Evolutionary conservation across 1,140 invertebrate species (phyloP), one percentile per base, ranked within the genome.

Genomic region (Lepidotrigona ventralis): DNA sequence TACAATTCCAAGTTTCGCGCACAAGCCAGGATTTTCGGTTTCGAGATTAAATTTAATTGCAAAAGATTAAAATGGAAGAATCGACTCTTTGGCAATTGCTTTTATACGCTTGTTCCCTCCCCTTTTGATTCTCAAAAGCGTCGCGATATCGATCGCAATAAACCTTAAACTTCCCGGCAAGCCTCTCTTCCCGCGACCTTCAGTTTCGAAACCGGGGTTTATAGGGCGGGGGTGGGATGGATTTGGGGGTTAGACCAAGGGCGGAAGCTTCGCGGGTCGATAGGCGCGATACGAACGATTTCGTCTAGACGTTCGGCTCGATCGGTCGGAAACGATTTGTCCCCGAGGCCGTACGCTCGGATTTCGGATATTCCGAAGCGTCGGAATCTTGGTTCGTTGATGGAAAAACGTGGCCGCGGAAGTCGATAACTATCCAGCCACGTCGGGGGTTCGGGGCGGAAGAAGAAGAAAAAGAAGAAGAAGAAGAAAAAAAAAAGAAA

Each of bases 271-370:
- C 0, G 56, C 21, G 46, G 79, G 63, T 70, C 73, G 54, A 70
- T 82, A 82, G 74, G 53, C 81, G 53, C 19, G 53, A 68, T 68
- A 70, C 54, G 81, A 87, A 83, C 83, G 81, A 86, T 87, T 76
- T 87, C 63, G 77, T 83, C 71, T 78, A 70, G 71, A 46, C 33
- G 71, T 63, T 76, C 26, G 58, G 78, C 73, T 84, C 78, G 88
- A 88, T 88, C 87, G 87, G 82, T 88, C 84, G 84, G 77, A 77
- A 80, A 63, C 84, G 85, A 88, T 88, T 88, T 88, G 79, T 80
- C 79, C 68, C 79, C 56, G 86, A 72, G 79, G 80, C 68, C 66
- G 86, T 82, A 4, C 15, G 60, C 39, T 46, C 46, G 39, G 74
- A 82, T 82, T 87, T 82, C 70, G 79, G 68, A 33, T 82, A 63